Evolutionary conservation across 2,797 vertebrate genomes (phyloP).

Genomic region (Loriculus beryllinus): DNA sequence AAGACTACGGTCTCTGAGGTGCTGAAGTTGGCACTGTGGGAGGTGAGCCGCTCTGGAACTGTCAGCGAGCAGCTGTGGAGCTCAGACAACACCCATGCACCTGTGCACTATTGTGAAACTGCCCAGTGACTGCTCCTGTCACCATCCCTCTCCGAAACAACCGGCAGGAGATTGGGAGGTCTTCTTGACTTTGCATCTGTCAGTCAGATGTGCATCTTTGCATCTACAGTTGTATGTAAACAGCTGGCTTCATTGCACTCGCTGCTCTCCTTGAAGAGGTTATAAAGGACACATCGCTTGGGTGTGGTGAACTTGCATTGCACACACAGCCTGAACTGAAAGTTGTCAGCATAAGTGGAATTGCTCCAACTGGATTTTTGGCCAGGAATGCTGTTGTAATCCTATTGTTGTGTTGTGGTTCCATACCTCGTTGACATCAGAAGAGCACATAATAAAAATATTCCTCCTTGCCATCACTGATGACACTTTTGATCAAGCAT

Average conservation of each 20-base stretch:
- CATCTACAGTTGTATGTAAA: not conserved
- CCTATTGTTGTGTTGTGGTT: not conserved
- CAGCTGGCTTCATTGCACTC: slow-evolving; percentile 1
- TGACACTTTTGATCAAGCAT: not conserved
- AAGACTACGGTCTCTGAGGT: slow-evolving; percentile 83
- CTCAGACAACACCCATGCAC: slow-evolving; percentile 33
- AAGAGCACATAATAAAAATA: not conserved
- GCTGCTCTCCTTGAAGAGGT: not conserved
- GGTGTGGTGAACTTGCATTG: not conserved
- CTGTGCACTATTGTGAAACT: slow-evolving; percentile 57
- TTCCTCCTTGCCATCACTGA: not conserved
- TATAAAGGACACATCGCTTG: not conserved
- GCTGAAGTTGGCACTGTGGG: slow-evolving; percentile 87
- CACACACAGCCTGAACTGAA: not conserved
- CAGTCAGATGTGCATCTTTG: not conserved
- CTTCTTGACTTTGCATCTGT: not conserved
- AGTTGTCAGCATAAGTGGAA: not conserved
- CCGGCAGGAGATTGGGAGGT: not conserved
- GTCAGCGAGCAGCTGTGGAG: slow-evolving; percentile 81
- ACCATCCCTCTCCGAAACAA: not conserved
- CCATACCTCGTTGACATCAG: not conserved
- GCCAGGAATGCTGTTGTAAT: not conserved
- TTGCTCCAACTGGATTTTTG: not conserved
- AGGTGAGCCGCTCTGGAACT: slow-evolving; percentile 86
- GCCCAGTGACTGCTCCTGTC: slow-evolving; percentile 50